phyloP scores from a whole-genome alignment of 2,113 vertebrate genomes.

The Trachemys scripta region DNA sequence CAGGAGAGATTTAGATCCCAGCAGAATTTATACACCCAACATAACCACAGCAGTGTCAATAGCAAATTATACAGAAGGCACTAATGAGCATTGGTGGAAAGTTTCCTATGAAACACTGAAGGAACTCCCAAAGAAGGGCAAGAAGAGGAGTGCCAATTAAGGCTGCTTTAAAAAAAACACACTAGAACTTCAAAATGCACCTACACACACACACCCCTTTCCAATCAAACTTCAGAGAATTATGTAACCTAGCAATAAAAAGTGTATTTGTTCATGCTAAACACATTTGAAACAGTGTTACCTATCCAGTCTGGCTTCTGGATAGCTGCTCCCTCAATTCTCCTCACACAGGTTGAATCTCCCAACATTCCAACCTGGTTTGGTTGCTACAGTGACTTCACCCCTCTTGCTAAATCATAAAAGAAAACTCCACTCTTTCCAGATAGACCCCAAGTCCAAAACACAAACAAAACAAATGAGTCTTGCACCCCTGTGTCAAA shows the following conservation, averaged over 20 bases:
- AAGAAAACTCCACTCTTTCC: background rate
- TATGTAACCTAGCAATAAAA: background rate
- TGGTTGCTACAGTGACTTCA: background rate
- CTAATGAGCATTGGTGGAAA: background rate
- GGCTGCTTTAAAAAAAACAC: background rate
- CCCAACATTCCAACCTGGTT: background rate
- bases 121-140: background rate
- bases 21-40: background rate
- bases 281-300: background rate
- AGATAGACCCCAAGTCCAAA: background rate
- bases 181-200: background rate
- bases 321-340: background rate
- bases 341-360: background rate
- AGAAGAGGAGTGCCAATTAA: background rate
- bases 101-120: background rate
- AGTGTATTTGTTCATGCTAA: background rate
- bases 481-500: background rate
- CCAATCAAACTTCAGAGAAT: background rate
- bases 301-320: background rate
- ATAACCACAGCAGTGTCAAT: background rate
- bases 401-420: background rate
- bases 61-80: background rate
- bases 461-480: background rate
- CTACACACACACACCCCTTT: background rate
- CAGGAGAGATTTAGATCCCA: background rate